Base-by-base conservation (phyloP, 2,888 invertebrate genomes). In the Apotomis betuletana region DNA sequence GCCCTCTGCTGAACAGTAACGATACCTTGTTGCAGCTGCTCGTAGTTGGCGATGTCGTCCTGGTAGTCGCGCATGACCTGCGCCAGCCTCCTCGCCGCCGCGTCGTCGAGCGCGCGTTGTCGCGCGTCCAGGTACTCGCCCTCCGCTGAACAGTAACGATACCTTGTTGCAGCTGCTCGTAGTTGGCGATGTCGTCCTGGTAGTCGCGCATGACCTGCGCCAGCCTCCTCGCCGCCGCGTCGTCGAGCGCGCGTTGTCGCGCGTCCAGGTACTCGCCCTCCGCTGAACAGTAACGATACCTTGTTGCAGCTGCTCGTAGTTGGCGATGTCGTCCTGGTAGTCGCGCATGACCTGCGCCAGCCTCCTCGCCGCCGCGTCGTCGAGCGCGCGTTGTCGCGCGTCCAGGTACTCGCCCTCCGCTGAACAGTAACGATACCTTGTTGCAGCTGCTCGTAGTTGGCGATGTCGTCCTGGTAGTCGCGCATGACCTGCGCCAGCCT, bases 11-110 rank as follows among this genome's bases (percentile, higher is more conserved):
- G 73, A 27, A 27, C 27, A 27, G 27, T 27, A 27, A 27, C 27
- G 27, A 27, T 27, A 94, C 95, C 95, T 85, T 95, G 95, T 90
- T 95, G 95, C 87, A 94, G 93, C 73, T 92, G 85, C 85, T 95
- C 95, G 87, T 95, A 95, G 90, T 95, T 96, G 85, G 94, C 95
- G 94, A 96, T 95, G 86, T 96, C 96, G 81, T 95, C 94, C 87
- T 95, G 95, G 90, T 98, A 97, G 85, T 99, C 98, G 60, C 95
- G 93, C 83, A 98, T 94, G 79, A 98, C 96, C 84, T 96, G 96
- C 80, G 94, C 95, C 80, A 99, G 97, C 67, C 97, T 94, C 51
- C 96, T 95, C 78, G 96, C 93, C 12, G 98, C 97, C 67, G 95
- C 94, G 58, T 95, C 94, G 90, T 98, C 98, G 70, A 96, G 94